phyloP scores from a whole-genome alignment of 2,888 invertebrate species.

The Cephus runcator region DNA sequence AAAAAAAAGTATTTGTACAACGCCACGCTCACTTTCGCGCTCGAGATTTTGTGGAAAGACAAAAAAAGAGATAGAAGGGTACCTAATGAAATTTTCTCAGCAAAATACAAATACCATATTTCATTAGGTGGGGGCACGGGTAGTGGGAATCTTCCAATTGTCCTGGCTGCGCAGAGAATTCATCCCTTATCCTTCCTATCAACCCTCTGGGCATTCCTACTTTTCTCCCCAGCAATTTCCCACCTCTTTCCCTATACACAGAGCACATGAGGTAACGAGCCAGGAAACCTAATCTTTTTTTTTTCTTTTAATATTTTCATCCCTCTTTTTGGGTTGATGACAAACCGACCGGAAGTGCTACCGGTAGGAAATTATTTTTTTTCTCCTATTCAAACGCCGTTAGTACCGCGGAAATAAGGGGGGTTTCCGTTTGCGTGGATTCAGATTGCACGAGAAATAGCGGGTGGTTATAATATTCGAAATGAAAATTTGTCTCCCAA shows the following conservation, averaged over 20 bases:
- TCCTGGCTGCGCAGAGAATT: background rate
- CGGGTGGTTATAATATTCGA: background rate
- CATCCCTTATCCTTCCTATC: background rate
- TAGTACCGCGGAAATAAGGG: background rate
- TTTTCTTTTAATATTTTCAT: background rate
- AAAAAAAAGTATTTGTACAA: background rate
- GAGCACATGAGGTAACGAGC: background rate
- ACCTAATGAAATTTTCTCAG: background rate
- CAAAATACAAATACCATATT: background rate
- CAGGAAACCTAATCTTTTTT: background rate
- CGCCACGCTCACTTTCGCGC: background rate
- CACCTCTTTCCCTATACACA: background rate
- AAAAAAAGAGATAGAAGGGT: background rate
- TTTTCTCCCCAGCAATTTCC: background rate
- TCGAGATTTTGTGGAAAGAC: background rate
- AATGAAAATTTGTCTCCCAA: background rate
- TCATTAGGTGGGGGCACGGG: background rate
- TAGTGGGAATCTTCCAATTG: background rate
- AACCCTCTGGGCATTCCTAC: background rate
- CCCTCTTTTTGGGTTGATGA: background rate
- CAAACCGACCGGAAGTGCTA: background rate
- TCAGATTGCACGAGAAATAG: background rate
- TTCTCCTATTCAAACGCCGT: background rate
- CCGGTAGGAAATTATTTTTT: background rate
- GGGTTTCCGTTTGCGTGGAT: background rate